phyloP scores from a whole-genome alignment of 2,888 invertebrate species.

The Megalurothrips usitatus region DNA sequence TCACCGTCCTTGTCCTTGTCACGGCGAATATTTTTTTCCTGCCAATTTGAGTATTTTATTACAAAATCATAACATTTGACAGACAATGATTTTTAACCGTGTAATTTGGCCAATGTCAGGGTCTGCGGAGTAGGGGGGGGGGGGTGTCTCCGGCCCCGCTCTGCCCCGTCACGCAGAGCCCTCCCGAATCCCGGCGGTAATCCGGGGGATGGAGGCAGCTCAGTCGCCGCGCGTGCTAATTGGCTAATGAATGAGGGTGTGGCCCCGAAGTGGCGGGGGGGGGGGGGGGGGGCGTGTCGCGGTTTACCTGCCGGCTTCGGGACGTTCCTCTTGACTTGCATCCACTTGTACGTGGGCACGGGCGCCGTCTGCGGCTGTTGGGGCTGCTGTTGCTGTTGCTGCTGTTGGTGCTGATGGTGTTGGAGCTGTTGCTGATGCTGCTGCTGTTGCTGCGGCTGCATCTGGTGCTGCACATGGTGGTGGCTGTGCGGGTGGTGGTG shows the following conservation, averaged over 20 bases:
- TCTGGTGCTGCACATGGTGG: slow-evolving; percentile 45
- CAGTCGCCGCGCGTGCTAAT: background rate
- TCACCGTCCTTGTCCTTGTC: no score
- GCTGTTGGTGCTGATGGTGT: slow-evolving; percentile 45
- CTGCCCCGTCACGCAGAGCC: background rate
- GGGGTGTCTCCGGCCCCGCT: no score
- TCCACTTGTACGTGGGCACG: slow-evolving; percentile 96
- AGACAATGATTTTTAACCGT: no score
- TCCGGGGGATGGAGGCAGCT: background rate
- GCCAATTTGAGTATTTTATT: no score
- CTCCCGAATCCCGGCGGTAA: background rate
- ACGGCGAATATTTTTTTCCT: no score
- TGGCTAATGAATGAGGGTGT: background rate
- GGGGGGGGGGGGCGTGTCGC: background rate
- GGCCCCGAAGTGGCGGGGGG: background rate
- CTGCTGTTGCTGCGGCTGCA: slow-evolving; percentile 43
- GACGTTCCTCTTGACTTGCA: slow-evolving; percentile 96
- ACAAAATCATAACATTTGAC: no score
- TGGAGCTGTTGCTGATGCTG: slow-evolving; percentile 44
- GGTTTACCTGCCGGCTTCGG: slow-evolving; percentile 89
- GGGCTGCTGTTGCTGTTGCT: slow-evolving; percentile 43
- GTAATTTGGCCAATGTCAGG: no score
- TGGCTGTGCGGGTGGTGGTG: slow-evolving; percentile 40
- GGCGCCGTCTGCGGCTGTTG: slow-evolving; percentile 47
- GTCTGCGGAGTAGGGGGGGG: no score